Base-by-base conservation (phyloP, 2,888 invertebrate genomes). In the Caenorhabditis sulstoni region DNA sequence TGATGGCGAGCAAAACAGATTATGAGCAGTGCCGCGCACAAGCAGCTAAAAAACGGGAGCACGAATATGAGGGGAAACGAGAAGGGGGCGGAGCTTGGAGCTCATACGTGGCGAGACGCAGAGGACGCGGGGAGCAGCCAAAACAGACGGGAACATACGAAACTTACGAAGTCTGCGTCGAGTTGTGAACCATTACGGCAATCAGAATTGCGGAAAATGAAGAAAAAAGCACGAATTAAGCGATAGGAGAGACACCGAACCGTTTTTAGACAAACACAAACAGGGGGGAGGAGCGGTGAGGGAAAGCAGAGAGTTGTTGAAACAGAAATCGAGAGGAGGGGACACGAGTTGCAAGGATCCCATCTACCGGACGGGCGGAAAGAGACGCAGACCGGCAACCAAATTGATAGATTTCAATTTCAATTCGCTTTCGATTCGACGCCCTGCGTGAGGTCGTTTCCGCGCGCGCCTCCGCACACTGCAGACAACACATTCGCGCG, bases 201-300 rank as follows among this genome's bases (percentile, higher is more conserved):
- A 11, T 29, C 18, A 52, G 18, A 20, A 18, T 49, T 20, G 37
- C 16, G 39, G 23, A 7, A 29, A 64, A 41, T 35, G 8, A 50
- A 57, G 20, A 44, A 61, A 37, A 53, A 66, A 66, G 53, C 8
- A 20, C 41, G 18, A 55, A 37, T 37, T 41, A 45, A 37, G 55
- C 66, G 66, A 66, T 57, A 65, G 53, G 45, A 35, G 16, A 23
- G 49, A 57, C 55, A 71, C 55, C 62, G 71, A 39, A 53, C 14
- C 7, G 58, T 68, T 44, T 71, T 71, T 62, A 71, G 71, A 57
- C 71, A 62, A 71, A 64, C 49, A 71, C 62, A 71, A 71, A 71
- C 62, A 71, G 44, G 29, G 55, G 53, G 35, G 57, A 41, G 62
- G 47, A 59, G 39, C 53, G 47, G 55, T 39, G 53, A 41, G 20